Evolutionary conservation across 2,113 vertebrate species (phyloP).

Genomic region (Epinephelus fuscoguttatus): DNA sequence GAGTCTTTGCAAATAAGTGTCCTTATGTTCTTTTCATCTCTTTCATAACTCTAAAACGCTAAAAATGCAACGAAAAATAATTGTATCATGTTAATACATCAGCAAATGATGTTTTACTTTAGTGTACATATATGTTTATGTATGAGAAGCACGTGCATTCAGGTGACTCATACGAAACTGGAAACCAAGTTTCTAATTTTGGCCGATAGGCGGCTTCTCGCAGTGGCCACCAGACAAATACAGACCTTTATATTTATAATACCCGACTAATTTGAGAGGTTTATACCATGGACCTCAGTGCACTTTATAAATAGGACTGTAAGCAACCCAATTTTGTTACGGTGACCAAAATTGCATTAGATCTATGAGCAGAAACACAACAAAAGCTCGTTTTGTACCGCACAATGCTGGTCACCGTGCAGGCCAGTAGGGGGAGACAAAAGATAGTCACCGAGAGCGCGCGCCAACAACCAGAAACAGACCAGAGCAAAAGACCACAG

Average conservation of each 20-base stretch:
- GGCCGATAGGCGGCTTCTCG: slow-evolving; percentile 8
- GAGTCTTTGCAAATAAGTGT: too few species aligned
- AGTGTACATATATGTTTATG: not conserved
- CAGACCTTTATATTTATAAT: not conserved
- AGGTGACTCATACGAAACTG: slow-evolving; percentile 14
- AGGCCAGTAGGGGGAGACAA: slow-evolving; percentile 69
- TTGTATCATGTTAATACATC: not conserved
- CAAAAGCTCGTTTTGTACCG: not conserved
- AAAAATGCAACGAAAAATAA: not conserved
- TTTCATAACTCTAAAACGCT: not conserved
- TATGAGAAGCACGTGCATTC: slow-evolving; percentile 17
- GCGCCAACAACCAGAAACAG: slow-evolving; percentile 50
- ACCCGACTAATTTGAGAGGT: fast-evolving
- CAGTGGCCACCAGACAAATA: not conserved
- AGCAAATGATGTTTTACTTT: not conserved
- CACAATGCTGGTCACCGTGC: not conserved
- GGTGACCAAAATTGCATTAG: not conserved
- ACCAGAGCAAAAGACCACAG: slow-evolving; percentile 65
- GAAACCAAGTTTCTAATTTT: slow-evolving; percentile 6
- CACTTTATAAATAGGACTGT: not conserved
- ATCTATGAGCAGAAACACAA: not conserved
- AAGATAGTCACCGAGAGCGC: slow-evolving; percentile 18
- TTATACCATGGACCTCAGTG: not conserved
- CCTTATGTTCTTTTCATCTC: too few species aligned
- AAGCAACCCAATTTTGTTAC: not conserved